Evolutionary conservation across 1,140 invertebrate genomes (phyloP).

Genomic region (Cataglyphis hispanica): DNA sequence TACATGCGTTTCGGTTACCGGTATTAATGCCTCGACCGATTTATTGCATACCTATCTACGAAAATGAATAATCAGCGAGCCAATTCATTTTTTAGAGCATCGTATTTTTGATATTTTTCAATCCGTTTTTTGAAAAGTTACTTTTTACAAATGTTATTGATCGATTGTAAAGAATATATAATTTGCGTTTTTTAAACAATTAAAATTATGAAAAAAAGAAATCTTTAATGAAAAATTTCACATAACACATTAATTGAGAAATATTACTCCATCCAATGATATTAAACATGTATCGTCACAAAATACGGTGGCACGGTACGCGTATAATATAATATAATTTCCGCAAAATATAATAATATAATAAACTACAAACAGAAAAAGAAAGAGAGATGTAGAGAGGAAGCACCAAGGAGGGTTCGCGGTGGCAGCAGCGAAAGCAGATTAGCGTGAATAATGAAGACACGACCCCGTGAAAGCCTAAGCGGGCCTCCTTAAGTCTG

Average conservation of each 20-base stretch:
- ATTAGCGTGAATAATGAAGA: slow-evolving; percentile 85
- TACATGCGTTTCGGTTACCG: slow-evolving; percentile 38
- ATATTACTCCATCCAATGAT: neutral
- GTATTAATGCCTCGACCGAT: slow-evolving; percentile 16
- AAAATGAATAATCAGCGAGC: slow-evolving; percentile 19
- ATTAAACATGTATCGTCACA: slow-evolving; percentile 17
- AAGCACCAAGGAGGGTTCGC: slow-evolving; percentile 57
- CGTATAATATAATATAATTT: slow-evolving; percentile 59
- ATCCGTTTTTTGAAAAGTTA: neutral
- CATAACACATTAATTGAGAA: neutral
- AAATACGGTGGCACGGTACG: slow-evolving; percentile 13
- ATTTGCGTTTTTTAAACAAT: neutral
- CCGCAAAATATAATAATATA: slow-evolving; percentile 26
- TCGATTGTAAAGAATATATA: neutral
- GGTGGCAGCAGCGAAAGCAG: slow-evolving; percentile 78
- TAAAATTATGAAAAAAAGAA: neutral
- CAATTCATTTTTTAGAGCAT: neutral
- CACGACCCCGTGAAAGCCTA: slow-evolving; percentile 83
- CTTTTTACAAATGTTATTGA: slow-evolving; percentile 6
- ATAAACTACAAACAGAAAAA: slow-evolving; percentile 5
- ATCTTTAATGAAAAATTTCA: neutral
- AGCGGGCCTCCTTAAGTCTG: slow-evolving; percentile 81
- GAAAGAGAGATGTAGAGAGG: slow-evolving; percentile 20
- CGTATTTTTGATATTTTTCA: neutral
- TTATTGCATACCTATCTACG: slow-evolving; percentile 6